Base-by-base conservation (phyloP, 2,113 vertebrate genomes). In the Macquaria australasica region DNA sequence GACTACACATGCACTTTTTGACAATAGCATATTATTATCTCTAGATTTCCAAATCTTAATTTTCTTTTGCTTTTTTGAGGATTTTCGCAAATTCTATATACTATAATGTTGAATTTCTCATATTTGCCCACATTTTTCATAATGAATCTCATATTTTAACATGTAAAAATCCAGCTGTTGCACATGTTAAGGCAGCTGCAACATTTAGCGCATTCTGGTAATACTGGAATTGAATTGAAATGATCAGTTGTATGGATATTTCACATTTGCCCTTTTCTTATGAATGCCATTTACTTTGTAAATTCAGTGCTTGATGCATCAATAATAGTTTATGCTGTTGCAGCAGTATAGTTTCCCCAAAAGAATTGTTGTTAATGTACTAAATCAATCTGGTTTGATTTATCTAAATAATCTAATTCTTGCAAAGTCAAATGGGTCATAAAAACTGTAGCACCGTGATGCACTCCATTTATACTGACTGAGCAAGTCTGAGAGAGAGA, bases 341-440 rank as follows among this genome's bases (percentile, higher is more conserved):
- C n/a, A 72, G 48, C 28, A 50, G 15, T 39, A 16, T 18, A 71
- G 28, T 73, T 55, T 73, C 18, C 20, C 50, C 23, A 50, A 74
- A 74, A 34, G 16, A 20, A 16, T 51, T 74, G 21, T n/a, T 53
- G 6, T 53, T 5, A 37, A 68, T 53, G 11, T n/a, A 66, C 5
- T 51, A 60, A 75, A 70, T 79, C 10, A 66, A 31, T 77, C 12
- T 23, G n/a, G 10, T 85, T 63, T 18, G 59, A 62, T 85, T 21
- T 21, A 43, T 37, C 28, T 2, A 48, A 55, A 74, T n/a, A 31
- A 41, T 76, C 6, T 2, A 69, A 66, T 77, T 68, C 16, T 16
- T 56, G 1, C 12, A 9, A 64, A 66, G 28, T 81, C 20, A 67
- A 79, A 51, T 62, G 8, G 48, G 3, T 66, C n/a, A 58, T 79